Evolutionary conservation across 2,113 vertebrate species (phyloP), one percentile per base, ranked within the genome.

Genomic region (Oxyura jamaicensis): DNA sequence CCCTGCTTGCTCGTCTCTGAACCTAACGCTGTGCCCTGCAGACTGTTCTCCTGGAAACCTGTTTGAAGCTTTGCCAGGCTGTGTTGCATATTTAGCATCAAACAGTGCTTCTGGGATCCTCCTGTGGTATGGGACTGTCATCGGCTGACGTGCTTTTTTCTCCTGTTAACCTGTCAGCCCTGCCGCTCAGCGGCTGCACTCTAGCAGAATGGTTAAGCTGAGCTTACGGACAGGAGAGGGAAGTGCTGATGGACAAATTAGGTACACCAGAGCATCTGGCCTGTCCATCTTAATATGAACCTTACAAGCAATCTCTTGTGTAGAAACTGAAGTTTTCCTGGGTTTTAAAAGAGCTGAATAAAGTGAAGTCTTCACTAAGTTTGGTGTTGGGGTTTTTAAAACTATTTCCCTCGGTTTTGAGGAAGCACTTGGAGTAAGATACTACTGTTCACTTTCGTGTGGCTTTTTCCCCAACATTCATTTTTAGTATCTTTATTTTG

Each of bases 401-500:
- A 41, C 22, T 39, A 13, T 16, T 85, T 44, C 42, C 59, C 1
- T 59, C 48, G 22, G 52, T 48, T 42, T 83, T 75, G 18, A 78
- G 12, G 52, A 74, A 94, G 75, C 44, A 41, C 83, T 88, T 91
- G 31, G n/a, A 74, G 35, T 36, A 77, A 67, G 76, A 42, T 92
- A 52, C 10, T 75, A 35, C 55, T 88, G 60, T 52, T 28, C 86
- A 59, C 0, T 18, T 41, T 66, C 72, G 42, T 8, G 13, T 84
- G 19, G 10, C 90, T 86, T 94, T 60, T 20, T 8, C 3, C 35
- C 60, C 68, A 48, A 35, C 33, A 22, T 63, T 78, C 14, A 39
- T 59, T 88, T 93, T 91, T 78, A 95, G 83, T 90, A 84, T 91
- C 65, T 68, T 89, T 84, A 82, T 33, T 74, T 95, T 96, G 60